Conservation (phyloP, 1,140 invertebrate species). For the Drosophila aff. region DNA sequence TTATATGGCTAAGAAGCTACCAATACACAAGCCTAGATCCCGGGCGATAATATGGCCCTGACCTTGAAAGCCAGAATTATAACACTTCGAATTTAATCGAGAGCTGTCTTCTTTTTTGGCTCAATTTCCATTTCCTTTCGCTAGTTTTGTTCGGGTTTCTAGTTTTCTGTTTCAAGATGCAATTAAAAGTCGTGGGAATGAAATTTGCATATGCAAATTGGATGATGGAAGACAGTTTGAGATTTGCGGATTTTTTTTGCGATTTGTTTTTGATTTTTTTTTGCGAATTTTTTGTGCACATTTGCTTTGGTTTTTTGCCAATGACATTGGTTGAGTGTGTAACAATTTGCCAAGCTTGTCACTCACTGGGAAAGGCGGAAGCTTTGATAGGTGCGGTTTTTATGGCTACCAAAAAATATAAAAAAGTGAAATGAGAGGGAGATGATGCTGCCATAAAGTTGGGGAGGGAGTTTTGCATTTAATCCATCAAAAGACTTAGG, state of each 20-base stretch:
- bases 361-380: conserved; percentile 55
- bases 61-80: conserved; percentile 51
- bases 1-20: conserved; percentile 16
- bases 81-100: conserved; percentile 36
- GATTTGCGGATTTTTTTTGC: conserved; percentile 44
- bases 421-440: conserved; percentile 24
- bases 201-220: conserved; percentile 76
- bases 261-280: conserved; percentile 7
- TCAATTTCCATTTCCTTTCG: conserved; percentile 19
- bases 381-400: conserved; percentile 34
- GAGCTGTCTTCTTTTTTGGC: conserved; percentile 55
- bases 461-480: conserved; percentile 11
- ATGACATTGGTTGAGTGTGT: conserved; percentile 64
- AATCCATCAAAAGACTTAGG: conserved; percentile 65
- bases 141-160: conserved; percentile 22
- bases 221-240: conserved; percentile 50
- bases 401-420: conserved; percentile 9
- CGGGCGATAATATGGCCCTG: conserved; percentile 27
- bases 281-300: conserved; percentile 9
- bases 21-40: conserved; percentile 6
- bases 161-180: conserved; percentile 29
- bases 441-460: conserved; percentile 37
- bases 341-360: conserved; percentile 53
- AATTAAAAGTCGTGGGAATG: conserved; percentile 80
- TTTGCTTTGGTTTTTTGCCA: conserved; percentile 45